phyloP scores from a whole-genome alignment of 2,888 invertebrate species.

The Apotomis turbidana region DNA sequence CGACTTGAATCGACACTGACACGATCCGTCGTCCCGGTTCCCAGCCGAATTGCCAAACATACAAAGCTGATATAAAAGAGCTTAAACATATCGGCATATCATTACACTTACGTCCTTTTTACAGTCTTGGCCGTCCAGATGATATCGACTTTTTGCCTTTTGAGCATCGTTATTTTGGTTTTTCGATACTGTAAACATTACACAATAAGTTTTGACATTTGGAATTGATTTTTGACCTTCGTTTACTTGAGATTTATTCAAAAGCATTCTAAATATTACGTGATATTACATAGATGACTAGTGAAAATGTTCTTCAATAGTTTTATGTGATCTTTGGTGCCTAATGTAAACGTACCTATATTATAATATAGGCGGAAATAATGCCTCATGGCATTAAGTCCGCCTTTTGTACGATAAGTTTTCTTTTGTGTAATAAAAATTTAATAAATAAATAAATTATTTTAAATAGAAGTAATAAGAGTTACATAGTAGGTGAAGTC shows the following conservation, averaged over 20 bases:
- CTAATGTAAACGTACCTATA: too few species aligned
- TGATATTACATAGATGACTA: too few species aligned
- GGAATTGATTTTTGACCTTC: not conserved
- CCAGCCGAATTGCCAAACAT: conserved; percentile 41
- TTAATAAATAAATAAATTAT: too few species aligned
- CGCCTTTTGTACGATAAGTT: too few species aligned
- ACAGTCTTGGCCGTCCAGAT: not conserved
- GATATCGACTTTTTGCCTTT: not conserved
- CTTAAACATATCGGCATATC: not conserved
- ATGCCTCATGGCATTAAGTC: too few species aligned
- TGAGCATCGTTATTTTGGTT: not conserved
- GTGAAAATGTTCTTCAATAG: too few species aligned
- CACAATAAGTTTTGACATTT: not conserved
- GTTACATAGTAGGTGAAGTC: too few species aligned
- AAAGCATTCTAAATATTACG: not conserved
- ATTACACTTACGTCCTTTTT: not conserved
- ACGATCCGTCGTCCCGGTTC: conserved; percentile 39
- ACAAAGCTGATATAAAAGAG: conserved; percentile 11
- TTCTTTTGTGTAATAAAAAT: too few species aligned
- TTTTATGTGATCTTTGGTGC: too few species aligned
- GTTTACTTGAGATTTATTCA: not conserved
- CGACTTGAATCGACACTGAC: conserved; percentile 37
- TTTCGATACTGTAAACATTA: not conserved
- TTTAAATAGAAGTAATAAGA: too few species aligned
- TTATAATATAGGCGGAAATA: too few species aligned